Base-by-base conservation (phyloP, 2,797 vertebrate genomes). In the Epinephelus coioides region DNA sequence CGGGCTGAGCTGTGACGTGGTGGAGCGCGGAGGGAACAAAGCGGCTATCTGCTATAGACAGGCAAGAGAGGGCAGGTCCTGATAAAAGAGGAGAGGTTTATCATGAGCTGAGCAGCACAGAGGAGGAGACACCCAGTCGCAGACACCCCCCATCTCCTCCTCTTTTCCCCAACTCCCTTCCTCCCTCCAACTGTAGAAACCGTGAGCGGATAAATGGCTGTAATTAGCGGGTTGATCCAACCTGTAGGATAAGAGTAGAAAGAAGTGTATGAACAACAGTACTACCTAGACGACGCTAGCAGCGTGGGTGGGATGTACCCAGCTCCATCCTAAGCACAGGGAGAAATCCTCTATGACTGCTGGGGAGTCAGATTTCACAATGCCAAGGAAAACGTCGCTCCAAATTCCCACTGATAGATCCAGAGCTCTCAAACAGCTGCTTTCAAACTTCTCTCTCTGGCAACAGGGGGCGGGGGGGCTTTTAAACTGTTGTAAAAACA, bases 51-150 rank as follows among this genome's bases (percentile, higher is more conserved):
- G 86, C 67, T 64, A n/a, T 49, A 88, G 91, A 72, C 94, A 93
- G 90, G 79, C 86, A 83, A 91, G 86, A 90, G 83, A 74, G 86
- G 84, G 79, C 82, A 87, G 85, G 86, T 84, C 82, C 88, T 76
- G 93, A 95, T 95, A 93, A 89, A 92, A 87, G 78, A 89, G 70
- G 78, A 83, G 83, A 87, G 86, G 90, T 93, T 95, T 95, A 95
- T 95, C 92, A 86, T 13, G 73, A 90, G 88, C 78, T 19, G 72
- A 91, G 84, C 92, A 92, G 92, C 90, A 87, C 84, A 85, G 88
- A 90, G 81, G 86, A 94, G 92, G 85, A 94, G 90, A 93, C 90
- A 88, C 82, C 82, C 86, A 87, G 73, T 69, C 73, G 47, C 84
- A 86, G 81, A 77, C 85, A 34, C 75, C 84, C 70, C 40, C 30